Base-by-base conservation (phyloP, 1,140 invertebrate species). In the Carcinoscorpius rotundicauda region DNA sequence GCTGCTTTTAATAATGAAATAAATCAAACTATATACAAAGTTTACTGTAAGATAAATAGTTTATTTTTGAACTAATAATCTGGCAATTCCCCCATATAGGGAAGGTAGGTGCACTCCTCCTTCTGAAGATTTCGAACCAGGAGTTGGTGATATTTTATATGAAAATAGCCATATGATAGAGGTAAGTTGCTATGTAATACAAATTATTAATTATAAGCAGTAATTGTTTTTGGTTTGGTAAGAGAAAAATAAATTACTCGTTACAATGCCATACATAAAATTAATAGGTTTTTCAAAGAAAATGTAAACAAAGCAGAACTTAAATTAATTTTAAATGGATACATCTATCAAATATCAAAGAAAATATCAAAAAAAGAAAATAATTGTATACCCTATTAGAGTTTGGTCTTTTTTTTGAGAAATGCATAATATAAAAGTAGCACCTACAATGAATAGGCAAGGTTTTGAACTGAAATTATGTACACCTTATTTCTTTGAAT, bases 71-170 rank as follows among this genome's bases (percentile, higher is more conserved):
- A 11, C 48, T 9, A 49, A 52, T 6, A 11, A 49, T 49, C n/a
- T 49, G 4, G 4, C 52, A 61, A 4, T 57, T 5, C 11, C 64
- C 10, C 53, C 29, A 29, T 29, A 29, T 29, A 68, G 66, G 66
- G 66, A 68, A 64, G 64, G 66, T 2, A 64, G 61, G 55, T 61
- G 55, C 51, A 29, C 51, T 5, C 63, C 61, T 52, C 61, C 53
- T 4, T 11, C 10, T 48, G 51, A 61, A 11, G 53, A 51, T 49
- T 52, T 56, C 11, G 61, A 63, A 11, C 64, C 57, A 65, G 66
- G 63, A 6, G 52, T 68, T 51, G 64, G 60, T 49, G 64, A 68
- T 51, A 61, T 68, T 56, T 63, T 68, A 8, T 29, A 61, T 10
- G 5, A 58, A 8, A 55, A 68, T 11, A 68, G 53, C 58, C 61